A percentile compares a stretch with the other conserved stretches of the same genome.
Conservation (phyloP, 2,113 vertebrate species). For the Rhabdornis inornatus region DNA sequence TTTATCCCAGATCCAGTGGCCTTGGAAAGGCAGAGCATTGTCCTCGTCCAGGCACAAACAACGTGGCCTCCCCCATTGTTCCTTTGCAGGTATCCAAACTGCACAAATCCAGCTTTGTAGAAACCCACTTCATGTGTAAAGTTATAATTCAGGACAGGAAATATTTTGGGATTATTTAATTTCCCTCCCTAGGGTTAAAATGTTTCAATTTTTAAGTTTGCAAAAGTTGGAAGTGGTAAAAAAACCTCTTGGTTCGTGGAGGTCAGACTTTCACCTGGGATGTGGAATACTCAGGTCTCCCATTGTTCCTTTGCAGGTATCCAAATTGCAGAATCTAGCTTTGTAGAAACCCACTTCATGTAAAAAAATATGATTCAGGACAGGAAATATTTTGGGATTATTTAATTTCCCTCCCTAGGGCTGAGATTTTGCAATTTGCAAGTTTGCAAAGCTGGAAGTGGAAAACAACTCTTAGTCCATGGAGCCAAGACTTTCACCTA, state of each 20-base stretch:
- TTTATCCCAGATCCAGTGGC: background rate
- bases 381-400: background rate
- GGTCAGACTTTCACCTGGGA: background rate
- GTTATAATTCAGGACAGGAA: background rate
- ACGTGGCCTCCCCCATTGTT: background rate
- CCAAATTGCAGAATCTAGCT: background rate
- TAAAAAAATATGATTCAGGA: background rate
- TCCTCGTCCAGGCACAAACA: background rate
- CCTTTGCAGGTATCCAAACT: background rate
- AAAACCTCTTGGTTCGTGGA: background rate
- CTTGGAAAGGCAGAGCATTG: background rate
- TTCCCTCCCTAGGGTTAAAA: background rate
- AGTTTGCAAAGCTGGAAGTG: background rate
- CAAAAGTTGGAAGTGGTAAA: background rate
- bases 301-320: background rate
- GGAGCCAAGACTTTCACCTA: background rate
- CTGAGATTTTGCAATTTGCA: background rate
- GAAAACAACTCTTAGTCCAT: background rate
- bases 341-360: background rate
- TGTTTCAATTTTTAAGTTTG: background rate
- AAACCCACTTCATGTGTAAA: background rate
- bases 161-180: background rate
- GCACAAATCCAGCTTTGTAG: background rate
- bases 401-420: background rate
- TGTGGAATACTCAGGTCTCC: background rate